A percentile compares a stretch with the other conserved stretches of the same genome.
phyloP scores from a whole-genome alignment of 2,888 invertebrate genomes.

The Drosophila eohydei region DNA sequence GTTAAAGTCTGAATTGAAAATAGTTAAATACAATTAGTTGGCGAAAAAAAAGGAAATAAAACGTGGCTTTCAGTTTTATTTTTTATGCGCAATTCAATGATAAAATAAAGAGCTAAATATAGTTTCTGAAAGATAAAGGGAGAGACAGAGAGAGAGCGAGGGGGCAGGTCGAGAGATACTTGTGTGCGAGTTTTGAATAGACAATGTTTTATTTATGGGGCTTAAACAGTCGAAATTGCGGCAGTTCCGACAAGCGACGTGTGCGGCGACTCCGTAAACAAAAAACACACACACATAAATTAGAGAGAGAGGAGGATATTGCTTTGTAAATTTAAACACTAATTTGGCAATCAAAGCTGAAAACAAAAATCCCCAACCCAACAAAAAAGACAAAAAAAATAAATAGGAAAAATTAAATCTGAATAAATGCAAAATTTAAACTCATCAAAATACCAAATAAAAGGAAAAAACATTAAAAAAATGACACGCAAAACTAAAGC shows the following conservation, averaged over 20 bases:
- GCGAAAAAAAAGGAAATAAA: constrained; percentile 22
- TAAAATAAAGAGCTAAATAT: constrained; percentile 59
- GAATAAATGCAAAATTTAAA: constrained; percentile 10
- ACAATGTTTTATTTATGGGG: constrained; percentile 39
- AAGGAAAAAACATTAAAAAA: neutral
- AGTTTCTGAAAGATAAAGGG: constrained; percentile 29
- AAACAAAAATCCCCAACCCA: constrained; percentile 11
- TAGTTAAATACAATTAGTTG: constrained; percentile 74
- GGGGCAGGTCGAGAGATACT: neutral
- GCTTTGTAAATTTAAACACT: constrained; percentile 22
- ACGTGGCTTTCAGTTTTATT: constrained; percentile 30
- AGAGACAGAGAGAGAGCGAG: neutral
- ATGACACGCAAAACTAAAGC: neutral
- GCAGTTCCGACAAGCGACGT: constrained; percentile 28
- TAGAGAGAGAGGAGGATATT: neutral
- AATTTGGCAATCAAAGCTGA: constrained; percentile 28
- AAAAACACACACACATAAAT: constrained; percentile 3
- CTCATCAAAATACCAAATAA: neutral
- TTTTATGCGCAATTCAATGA: constrained; percentile 61
- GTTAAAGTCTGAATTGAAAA: constrained; percentile 62
- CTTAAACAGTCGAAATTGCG: constrained; percentile 24
- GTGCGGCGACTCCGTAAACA: constrained; percentile 36
- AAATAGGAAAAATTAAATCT: neutral
- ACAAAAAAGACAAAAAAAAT: neutral
- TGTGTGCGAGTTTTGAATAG: constrained; percentile 18